Evolutionary conservation across 2,888 invertebrate genomes (phyloP).

Genomic region (Resseliella maxima): DNA sequence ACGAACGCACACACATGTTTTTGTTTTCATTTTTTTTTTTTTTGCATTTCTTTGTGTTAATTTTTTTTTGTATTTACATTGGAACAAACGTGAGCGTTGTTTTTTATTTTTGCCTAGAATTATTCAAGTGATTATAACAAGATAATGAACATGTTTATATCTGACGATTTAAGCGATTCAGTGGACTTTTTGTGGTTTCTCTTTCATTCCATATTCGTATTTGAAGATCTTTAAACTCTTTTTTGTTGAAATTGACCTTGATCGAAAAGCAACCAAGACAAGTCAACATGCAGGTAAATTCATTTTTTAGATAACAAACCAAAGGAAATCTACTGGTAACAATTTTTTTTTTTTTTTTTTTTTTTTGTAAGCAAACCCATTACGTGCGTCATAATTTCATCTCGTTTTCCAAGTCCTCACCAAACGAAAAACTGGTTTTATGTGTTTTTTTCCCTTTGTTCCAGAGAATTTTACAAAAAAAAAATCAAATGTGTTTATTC

Average conservation of each 20-base stretch:
- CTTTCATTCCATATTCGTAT: too few relatives aligned
- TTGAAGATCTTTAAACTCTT: background rate
- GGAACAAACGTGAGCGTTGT: background rate
- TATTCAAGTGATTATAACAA: background rate
- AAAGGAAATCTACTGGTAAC: background rate
- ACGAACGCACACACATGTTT: too few relatives aligned
- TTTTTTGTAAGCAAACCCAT: background rate
- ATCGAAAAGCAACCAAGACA: background rate
- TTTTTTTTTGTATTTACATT: too few relatives aligned
- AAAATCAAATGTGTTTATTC: background rate
- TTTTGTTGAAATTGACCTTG: background rate
- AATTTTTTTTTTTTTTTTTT: background rate
- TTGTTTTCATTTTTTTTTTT: too few relatives aligned
- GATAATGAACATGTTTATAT: background rate
- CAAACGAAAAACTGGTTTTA: conserved; percentile 6
- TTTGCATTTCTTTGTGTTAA: background rate
- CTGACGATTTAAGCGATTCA: background rate
- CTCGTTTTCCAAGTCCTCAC: background rate
- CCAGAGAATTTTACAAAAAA: background rate
- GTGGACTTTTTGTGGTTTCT: too few relatives aligned
- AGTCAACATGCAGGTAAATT: background rate
- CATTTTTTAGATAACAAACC: background rate
- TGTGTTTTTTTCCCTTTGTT: background rate
- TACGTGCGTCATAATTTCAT: background rate
- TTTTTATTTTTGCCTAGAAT: background rate